These are phyloP conservation scores for Streptopelia turtur DNA, from an alignment of 2,797 vertebrate species.

Conservation along the genomic window DNA sequence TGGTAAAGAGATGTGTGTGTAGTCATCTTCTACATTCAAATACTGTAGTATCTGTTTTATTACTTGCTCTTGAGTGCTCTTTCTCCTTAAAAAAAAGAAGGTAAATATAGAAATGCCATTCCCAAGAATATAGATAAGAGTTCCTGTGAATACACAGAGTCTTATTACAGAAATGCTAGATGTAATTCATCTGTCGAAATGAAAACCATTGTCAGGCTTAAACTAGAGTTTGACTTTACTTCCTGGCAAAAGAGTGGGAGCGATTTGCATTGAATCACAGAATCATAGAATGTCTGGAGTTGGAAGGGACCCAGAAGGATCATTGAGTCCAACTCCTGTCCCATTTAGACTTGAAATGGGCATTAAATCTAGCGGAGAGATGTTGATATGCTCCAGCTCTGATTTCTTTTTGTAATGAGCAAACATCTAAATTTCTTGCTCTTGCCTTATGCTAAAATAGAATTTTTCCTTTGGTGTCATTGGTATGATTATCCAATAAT, in stretches of 20 bases:
- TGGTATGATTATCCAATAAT: background rate
- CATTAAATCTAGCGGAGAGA: background rate
- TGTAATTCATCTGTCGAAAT: background rate
- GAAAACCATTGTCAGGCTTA: background rate
- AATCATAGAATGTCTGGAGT: too few species aligned
- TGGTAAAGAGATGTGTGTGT: background rate
- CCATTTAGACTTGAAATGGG: background rate
- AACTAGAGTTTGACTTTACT: background rate
- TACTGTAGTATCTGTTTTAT: background rate
- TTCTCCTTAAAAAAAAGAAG: background rate
- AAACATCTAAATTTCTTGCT: background rate
- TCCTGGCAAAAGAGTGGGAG: background rate
- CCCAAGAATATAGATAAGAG: background rate
- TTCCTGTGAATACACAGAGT: background rate
- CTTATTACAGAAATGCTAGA: background rate
- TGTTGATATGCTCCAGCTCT: background rate
- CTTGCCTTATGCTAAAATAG: background rate
- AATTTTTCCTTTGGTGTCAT: background rate
- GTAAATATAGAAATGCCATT: background rate
- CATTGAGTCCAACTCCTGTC: too few species aligned
- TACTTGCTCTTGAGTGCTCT: background rate
- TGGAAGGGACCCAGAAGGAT: too few species aligned
- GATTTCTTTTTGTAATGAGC: background rate
- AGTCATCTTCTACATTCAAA: background rate
- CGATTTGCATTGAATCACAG: background rate